Evolutionary conservation across 2,797 vertebrate species (phyloP), one percentile per base, ranked within the genome.

Genomic region (Pseudocheirus occidentalis): DNA sequence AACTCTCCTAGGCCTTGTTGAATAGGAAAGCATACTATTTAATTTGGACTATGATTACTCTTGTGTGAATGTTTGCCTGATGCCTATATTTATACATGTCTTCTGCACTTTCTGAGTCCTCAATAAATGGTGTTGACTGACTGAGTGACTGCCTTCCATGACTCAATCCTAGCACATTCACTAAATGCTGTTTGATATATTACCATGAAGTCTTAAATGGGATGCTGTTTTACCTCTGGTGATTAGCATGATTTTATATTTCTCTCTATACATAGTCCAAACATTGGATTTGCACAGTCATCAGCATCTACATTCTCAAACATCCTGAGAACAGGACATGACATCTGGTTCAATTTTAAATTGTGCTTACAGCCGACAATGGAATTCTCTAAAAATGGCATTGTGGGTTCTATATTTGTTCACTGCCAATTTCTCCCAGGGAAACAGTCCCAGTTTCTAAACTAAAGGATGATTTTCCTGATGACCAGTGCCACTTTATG

Each of bases 331-430:
- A 94, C 87, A 55, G 97, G 40, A 90, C 96, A 58, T 92, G 93
- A 94, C 34, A 97, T 96, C 96, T 95, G 90, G 96, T 62, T 96
- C 29, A 4, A 93, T 93, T 97, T 97, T 97, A 98, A 97, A 91
- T 95, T 93, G 40, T 96, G 95, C 96, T 98, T 97, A 96, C 91
- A 97, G 92, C 40, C 34, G 94, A 91, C 97, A 96, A 66, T 94
- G 50, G 94, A 91, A 93, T 14, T 97, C 92, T 95, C 87, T 95
- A 97, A 93, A 98, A 98, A 90, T 92, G 94, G 97, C 46, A 96
- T 91, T 34, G 9, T 34, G 11, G 27, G 57, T n/a, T 96, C 92
- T 97, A 95, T 96, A 95, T 97, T 97, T 98, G 95, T 93, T 96
- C 94, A 10, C 55, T 46, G 0, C 28, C 94, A 95, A 95, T 97